phyloP scores from a whole-genome alignment of 2,888 invertebrate genomes.

The Cantharis rustica region DNA sequence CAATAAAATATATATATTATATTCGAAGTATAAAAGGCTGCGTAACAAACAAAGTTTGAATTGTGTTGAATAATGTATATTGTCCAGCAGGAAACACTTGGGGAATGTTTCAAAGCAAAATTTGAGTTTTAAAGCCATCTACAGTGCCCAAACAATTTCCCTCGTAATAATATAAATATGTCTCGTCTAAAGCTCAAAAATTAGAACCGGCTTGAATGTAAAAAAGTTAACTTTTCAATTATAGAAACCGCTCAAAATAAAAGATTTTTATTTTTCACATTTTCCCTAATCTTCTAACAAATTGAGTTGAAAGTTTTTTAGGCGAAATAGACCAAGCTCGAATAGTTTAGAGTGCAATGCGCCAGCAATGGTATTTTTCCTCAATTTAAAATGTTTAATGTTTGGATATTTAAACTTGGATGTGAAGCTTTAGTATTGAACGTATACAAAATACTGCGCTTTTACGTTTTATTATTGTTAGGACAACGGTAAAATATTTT shows the following conservation, averaged over 20 bases:
- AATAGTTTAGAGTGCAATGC: background rate
- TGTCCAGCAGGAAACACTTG: constrained; percentile 37
- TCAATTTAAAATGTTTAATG: background rate
- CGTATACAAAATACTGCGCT: background rate
- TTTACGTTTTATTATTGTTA: background rate
- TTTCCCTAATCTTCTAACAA: background rate
- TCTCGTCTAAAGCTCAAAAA: background rate
- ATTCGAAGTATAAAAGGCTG: constrained; percentile 16
- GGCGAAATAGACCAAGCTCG: background rate
- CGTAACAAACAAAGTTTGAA: constrained; percentile 21
- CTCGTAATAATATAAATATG: constrained; percentile 28
- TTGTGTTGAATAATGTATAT: constrained; percentile 43
- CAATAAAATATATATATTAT: constrained; percentile 23
- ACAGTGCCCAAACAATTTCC: constrained; percentile 19
- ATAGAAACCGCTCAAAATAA: background rate
- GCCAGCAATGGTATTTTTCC: background rate
- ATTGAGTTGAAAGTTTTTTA: background rate
- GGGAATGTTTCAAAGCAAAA: constrained; percentile 31
- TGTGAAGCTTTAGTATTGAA: background rate
- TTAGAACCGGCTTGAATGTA: background rate
- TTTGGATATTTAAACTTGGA: background rate
- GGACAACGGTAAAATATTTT: background rate
- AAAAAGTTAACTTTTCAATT: background rate
- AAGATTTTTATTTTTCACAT: background rate
- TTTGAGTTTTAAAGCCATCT: constrained; percentile 35